These are phyloP conservation scores for Cosmia trapezina DNA, from an alignment of 2,888 invertebrate species.

Conservation along the genomic window DNA sequence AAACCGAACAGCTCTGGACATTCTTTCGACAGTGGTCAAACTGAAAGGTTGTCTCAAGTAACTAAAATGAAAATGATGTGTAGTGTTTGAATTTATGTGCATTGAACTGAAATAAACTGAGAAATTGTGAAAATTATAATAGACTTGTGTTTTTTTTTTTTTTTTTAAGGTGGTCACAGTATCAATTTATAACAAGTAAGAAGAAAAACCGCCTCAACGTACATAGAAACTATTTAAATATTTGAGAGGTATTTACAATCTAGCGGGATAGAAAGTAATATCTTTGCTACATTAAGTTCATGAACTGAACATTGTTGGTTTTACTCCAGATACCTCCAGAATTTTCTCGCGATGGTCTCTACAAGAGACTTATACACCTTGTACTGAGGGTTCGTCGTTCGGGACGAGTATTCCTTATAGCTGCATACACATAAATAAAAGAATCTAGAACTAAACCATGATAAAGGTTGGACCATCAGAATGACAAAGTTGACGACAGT, in stretches of 20 bases:
- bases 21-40: too few species aligned
- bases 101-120: too few species aligned
- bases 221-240: background rate
- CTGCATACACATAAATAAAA: constrained; percentile 45
- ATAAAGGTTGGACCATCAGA: background rate
- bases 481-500: background rate
- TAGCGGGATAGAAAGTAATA: constrained; percentile 22
- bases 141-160: background rate
- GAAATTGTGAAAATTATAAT: too few species aligned
- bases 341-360: constrained; percentile 34
- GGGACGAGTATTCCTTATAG: constrained; percentile 50
- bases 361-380: constrained; percentile 34
- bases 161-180: background rate
- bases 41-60: too few species aligned
- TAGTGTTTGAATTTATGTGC: too few species aligned
- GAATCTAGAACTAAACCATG: constrained; percentile 2
- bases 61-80: too few species aligned
- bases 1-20: too few species aligned
- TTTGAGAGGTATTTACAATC: constrained; percentile 7
- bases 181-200: background rate
- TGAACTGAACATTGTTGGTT: constrained; percentile 3
- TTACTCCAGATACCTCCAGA: constrained; percentile 48
- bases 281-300: background rate
- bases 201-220: background rate
- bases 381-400: constrained; percentile 46